These are phyloP conservation scores for Apodemia zela DNA, from an alignment of 2,888 invertebrate species.

Conservation along the genomic window DNA sequence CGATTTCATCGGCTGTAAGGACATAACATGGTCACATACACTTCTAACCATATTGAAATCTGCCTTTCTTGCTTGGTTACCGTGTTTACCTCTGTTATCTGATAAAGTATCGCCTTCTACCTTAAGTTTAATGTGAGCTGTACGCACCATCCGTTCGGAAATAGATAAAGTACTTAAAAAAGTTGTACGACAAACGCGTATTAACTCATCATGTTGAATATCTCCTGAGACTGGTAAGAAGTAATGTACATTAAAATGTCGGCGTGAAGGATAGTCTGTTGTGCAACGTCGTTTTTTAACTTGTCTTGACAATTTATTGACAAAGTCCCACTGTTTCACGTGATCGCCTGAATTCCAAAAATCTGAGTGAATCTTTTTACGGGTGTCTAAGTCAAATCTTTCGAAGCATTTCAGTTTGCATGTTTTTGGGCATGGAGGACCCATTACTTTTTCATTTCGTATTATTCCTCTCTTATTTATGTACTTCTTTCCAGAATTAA, in stretches of 20 bases:
- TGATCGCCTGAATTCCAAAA: background rate
- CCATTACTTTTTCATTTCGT: too few relatives aligned
- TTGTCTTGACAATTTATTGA: background rate
- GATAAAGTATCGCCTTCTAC: background rate
- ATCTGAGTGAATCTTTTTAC: too few relatives aligned
- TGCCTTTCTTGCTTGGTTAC: background rate
- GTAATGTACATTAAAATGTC: background rate
- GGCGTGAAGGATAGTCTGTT: background rate
- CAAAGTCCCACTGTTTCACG: background rate
- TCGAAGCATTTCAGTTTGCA: too few relatives aligned
- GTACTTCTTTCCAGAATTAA: too few relatives aligned
- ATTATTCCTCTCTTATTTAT: too few relatives aligned
- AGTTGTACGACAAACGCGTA: background rate
- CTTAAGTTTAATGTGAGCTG: background rate
- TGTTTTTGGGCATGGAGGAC: too few relatives aligned
- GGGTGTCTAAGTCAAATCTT: too few relatives aligned
- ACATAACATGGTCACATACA: background rate
- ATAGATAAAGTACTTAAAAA: background rate
- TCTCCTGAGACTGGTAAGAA: background rate
- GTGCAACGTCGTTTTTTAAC: background rate
- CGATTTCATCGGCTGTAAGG: background rate
- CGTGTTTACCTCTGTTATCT: background rate
- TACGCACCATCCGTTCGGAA: background rate
- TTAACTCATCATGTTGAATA: background rate
- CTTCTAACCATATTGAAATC: background rate